phyloP scores from a whole-genome alignment of 1,140 invertebrate genomes.

The Heliothis virescens region DNA sequence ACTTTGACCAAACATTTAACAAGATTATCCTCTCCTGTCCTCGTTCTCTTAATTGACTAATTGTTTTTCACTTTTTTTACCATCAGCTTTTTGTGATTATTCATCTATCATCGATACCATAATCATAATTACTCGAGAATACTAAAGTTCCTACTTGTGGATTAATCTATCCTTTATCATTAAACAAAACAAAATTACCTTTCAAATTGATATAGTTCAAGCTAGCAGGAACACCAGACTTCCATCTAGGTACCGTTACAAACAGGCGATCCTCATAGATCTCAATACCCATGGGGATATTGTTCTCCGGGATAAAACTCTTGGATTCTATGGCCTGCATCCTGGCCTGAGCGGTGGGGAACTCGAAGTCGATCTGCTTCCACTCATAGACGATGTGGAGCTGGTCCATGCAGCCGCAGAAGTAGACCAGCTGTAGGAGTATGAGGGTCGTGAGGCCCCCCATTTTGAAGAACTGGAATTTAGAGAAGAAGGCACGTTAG shows the following conservation, averaged over 20 bases:
- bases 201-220: slow-evolving; percentile 90
- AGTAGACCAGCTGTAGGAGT: slow-evolving; percentile 69
- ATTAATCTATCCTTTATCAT: not conserved
- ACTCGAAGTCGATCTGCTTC: slow-evolving; percentile 91
- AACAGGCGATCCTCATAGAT: slow-evolving; percentile 89
- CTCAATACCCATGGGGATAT: slow-evolving; percentile 90
- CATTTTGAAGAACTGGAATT: slow-evolving; percentile 72
- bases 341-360: slow-evolving; percentile 85
- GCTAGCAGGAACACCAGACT: slow-evolving; percentile 90
- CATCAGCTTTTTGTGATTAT: too few species aligned
- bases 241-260: slow-evolving; percentile 91
- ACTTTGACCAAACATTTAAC: too few species aligned
- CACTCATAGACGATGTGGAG: slow-evolving; percentile 89
- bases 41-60: too few species aligned
- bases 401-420: slow-evolving; percentile 87
- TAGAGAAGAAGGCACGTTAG: not conserved
- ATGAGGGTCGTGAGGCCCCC: slow-evolving; percentile 69
- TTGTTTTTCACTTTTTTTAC: too few species aligned
- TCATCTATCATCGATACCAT: too few species aligned
- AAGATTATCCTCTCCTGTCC: too few species aligned
- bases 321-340: slow-evolving; percentile 86
- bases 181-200: slow-evolving; percentile 81
- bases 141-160: too few species aligned
- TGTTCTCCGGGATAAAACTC: slow-evolving; percentile 89
- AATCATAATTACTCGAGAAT: too few species aligned